Conservation (phyloP, 1,140 invertebrate species). For the Drosophila insularis region DNA sequence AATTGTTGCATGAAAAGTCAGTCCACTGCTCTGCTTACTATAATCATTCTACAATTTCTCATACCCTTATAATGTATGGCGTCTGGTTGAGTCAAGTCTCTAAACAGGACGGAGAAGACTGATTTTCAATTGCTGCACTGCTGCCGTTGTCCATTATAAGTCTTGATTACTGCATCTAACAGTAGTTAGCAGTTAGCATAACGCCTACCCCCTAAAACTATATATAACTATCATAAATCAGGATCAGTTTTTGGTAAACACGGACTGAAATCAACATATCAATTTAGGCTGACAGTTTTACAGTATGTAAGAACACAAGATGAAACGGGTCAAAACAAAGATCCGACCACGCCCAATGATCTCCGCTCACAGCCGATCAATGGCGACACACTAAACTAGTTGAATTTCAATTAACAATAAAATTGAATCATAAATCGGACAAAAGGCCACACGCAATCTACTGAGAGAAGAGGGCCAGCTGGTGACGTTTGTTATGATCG, state of each 20-base stretch:
- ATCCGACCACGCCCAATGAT: constrained; percentile 50
- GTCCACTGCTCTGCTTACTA: background rate
- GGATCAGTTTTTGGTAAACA: constrained; percentile 37
- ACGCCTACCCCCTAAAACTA: constrained; percentile 23
- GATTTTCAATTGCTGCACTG: constrained; percentile 58
- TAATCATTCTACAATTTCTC: background rate
- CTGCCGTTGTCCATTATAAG: constrained; percentile 44
- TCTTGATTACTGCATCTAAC: constrained; percentile 53
- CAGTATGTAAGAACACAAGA: constrained; percentile 50
- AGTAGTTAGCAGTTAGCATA: constrained; percentile 3
- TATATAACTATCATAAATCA: constrained; percentile 63
- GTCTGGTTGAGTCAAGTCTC: constrained; percentile 37
- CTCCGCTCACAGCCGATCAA: background rate
- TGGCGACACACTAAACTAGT: constrained; percentile 75
- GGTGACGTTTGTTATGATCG: constrained; percentile 76
- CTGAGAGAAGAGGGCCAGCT: constrained; percentile 38
- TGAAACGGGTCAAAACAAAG: constrained; percentile 47
- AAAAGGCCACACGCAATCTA: constrained; percentile 29
- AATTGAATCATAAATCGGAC: constrained; percentile 76
- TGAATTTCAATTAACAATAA: constrained; percentile 82
- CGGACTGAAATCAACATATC: constrained; percentile 33
- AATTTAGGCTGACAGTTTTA: constrained; percentile 70
- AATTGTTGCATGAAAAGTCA: constrained; percentile 56
- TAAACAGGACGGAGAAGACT: constrained; percentile 35
- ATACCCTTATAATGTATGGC: constrained; percentile 65